Conservation (phyloP, 2,888 invertebrate species). For the Caenorhabditis sp. region DNA sequence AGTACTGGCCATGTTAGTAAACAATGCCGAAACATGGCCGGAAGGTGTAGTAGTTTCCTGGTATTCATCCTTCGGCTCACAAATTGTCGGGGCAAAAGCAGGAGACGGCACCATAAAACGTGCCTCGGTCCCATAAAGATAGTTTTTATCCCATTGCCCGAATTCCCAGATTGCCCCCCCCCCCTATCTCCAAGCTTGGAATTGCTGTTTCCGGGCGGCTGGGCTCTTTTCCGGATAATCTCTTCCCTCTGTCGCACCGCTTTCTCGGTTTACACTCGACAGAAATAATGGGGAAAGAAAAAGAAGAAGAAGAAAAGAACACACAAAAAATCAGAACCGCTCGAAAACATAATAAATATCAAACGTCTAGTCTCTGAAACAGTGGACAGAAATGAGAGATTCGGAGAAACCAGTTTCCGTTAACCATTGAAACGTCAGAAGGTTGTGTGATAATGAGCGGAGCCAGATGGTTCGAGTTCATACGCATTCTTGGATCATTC, state of each 20-base stretch:
- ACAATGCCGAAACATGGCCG: constrained; percentile 20
- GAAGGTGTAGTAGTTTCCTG: constrained; percentile 30
- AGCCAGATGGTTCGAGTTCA: not conserved
- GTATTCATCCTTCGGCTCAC: constrained; percentile 22
- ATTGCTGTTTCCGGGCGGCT: not conserved
- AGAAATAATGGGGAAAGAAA: not conserved
- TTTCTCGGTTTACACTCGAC: not conserved
- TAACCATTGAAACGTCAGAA: not conserved
- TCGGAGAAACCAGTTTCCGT: not conserved
- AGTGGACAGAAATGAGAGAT: constrained; percentile 6
- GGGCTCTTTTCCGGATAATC: not conserved
- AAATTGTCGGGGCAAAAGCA: not conserved
- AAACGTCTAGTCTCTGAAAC: constrained; percentile 21
- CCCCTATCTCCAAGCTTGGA: too few species aligned
- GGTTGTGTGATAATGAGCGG: constrained; percentile 2
- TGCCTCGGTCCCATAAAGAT: constrained; percentile 11
- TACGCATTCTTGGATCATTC: not conserved
- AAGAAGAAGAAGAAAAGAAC: not conserved
- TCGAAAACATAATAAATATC: constrained; percentile 17
- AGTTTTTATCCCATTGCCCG: constrained; percentile 6
- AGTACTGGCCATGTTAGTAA: not conserved
- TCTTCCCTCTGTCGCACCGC: not conserved
- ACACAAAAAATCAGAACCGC: not conserved
- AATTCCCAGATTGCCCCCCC: constrained; percentile 12
- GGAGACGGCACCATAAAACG: constrained; percentile 6